phyloP scores from a whole-genome alignment of 2,797 vertebrate genomes.

The Paratrypauchen microcephalus region DNA sequence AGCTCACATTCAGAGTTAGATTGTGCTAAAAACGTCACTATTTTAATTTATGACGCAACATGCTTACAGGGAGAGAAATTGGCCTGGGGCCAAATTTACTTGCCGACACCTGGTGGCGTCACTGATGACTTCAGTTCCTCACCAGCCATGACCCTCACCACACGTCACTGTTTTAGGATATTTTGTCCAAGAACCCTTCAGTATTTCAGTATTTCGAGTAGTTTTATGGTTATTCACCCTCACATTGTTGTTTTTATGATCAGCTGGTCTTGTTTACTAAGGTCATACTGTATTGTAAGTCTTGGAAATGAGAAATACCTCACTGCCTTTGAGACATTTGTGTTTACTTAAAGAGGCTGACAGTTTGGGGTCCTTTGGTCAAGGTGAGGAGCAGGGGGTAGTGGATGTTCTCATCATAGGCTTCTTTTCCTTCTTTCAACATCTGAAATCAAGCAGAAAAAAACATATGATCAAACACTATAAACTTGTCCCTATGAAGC shows the following conservation, averaged over 20 bases:
- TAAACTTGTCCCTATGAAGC: not conserved
- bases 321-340: conserved; percentile 23
- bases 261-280: conserved; percentile 3
- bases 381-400: conserved; percentile 90
- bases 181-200: not conserved
- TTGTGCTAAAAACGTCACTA: too few relatives aligned
- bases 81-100: too few relatives aligned
- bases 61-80: too few relatives aligned
- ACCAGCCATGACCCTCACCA: too few relatives aligned
- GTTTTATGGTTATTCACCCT: not conserved
- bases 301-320: conserved; percentile 10
- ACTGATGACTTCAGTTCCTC: too few relatives aligned
- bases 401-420: conserved; percentile 94
- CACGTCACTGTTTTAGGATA: too few relatives aligned
- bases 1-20: too few relatives aligned
- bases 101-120: too few relatives aligned
- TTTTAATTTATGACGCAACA: too few relatives aligned
- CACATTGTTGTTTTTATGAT: not conserved
- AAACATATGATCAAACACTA: not conserved
- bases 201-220: not conserved
- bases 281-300: not conserved
- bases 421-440: conserved; percentile 85
- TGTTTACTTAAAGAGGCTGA: conserved; percentile 55
- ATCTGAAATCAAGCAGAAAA: conserved; percentile 74
- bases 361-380: conserved; percentile 75